Conservation (phyloP, 2,888 invertebrate species). For the Seira ritae region DNA sequence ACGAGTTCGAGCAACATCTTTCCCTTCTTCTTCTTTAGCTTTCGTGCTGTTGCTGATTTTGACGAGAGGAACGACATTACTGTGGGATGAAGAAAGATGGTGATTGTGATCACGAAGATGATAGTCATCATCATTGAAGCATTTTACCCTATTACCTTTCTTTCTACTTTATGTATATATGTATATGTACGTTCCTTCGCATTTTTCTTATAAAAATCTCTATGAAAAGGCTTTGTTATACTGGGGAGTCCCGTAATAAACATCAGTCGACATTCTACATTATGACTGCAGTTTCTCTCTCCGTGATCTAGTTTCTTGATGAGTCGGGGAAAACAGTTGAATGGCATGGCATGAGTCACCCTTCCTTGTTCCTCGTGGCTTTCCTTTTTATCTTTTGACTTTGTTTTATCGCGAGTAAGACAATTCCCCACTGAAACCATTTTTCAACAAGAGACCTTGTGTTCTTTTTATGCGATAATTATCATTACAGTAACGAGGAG, state of each 20-base stretch:
- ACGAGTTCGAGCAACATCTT: too few relatives aligned
- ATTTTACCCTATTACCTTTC: background rate
- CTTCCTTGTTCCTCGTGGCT: slow-evolving; percentile 48
- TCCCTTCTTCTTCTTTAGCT: too few relatives aligned
- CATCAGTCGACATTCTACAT: slow-evolving; percentile 22
- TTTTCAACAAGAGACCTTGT: slow-evolving; percentile 3
- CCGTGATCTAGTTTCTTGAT: slow-evolving; percentile 60
- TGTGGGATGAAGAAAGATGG: background rate
- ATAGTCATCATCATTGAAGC: background rate
- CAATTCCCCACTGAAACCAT: slow-evolving; percentile 48
- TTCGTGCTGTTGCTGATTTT: too few relatives aligned
- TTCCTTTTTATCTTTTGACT: slow-evolving; percentile 53
- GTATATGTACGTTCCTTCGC: background rate
- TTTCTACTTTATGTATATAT: background rate
- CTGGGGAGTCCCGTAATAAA: background rate
- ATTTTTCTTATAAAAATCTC: background rate
- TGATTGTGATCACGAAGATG: background rate
- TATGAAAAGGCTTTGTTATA: background rate
- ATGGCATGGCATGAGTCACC: slow-evolving; percentile 46
- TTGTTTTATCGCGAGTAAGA: slow-evolving; percentile 45
- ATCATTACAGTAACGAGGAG: background rate
- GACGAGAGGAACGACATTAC: too few relatives aligned
- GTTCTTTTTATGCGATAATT: slow-evolving; percentile 5
- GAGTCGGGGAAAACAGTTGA: slow-evolving; percentile 42
- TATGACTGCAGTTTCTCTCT: slow-evolving; percentile 41